Base-by-base conservation (phyloP, 2,888 invertebrate species). In the Aromia moschata region DNA sequence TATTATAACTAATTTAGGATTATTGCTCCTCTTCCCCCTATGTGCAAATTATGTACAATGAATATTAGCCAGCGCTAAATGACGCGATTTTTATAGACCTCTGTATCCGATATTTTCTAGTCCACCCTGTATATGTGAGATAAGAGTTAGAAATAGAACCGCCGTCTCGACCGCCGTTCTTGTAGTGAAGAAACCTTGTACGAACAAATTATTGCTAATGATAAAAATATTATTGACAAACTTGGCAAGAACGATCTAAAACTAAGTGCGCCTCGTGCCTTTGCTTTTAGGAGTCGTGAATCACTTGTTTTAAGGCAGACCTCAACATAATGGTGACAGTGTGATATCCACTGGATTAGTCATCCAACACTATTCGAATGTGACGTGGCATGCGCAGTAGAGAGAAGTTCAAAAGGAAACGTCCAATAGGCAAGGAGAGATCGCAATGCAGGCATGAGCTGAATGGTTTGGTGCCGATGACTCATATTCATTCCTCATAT, bases 371-470 rank as follows among this genome's bases (percentile, higher is more conserved):
- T 37, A 49, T 57, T 60, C 63, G 64, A 58, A 55, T 56, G 57
- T 62, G 54, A 65, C 45, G 51, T 64, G 69, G 68, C 73, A 67
- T 69, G 75, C 74, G 74, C 70, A 60, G 38, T 58, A 53, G 54
- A 49, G 52, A 56, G 49, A 55, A 69, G 64, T 64, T 65, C 65
- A 61, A 63, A 64, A 62, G 54, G 58, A 61, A 64, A 62, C 66
- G 64, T 68, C 73, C 72, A 74, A 75, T 72, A 67, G 71, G 61
- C 68, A 62, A 60, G 62, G 64, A 64, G 70, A 70, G 68, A 71
- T 73, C 71, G 74, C 74, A 75, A 77, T 77, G 75, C 74, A 75
- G 77, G 74, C 73, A 73, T 71, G 72, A 70, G 73, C 70, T 72
- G 72, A 75, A 74, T 74, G 74, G 73, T 72, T 73, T 67, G 65